Percentiles rank a stretch among this genome's conserved stretches.
phyloP scores from a whole-genome alignment of 2,797 vertebrate species.

The Manis javanica region DNA sequence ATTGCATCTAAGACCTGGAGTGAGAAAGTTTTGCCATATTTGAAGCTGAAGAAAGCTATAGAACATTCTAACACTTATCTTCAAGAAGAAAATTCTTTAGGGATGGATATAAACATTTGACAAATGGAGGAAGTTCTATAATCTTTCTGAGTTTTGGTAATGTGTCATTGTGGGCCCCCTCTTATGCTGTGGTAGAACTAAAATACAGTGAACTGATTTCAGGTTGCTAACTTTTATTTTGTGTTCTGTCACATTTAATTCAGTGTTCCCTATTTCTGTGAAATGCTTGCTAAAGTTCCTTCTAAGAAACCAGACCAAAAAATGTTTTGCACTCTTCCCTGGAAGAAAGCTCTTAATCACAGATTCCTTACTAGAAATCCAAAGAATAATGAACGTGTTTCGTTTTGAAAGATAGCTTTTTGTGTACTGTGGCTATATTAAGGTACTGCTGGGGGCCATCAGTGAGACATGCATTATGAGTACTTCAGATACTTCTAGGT shows the following conservation, averaged over 20 bases:
- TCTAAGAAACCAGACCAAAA: constrained; percentile 9
- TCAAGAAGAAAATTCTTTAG: constrained; percentile 50
- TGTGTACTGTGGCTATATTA: neutral
- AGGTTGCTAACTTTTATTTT: constrained; percentile 58
- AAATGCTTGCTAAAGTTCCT: constrained; percentile 49
- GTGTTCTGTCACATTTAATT: constrained; percentile 64
- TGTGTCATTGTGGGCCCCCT: constrained; percentile 9
- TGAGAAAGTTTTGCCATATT: constrained; percentile 24
- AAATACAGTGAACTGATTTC: constrained; percentile 47
- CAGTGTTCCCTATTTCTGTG: constrained; percentile 60
- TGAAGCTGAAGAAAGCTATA: constrained; percentile 25
- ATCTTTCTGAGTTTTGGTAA: constrained; percentile 48
- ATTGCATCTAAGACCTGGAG: neutral
- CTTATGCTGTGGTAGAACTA: constrained; percentile 10
- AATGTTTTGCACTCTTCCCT: neutral
- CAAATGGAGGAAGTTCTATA: constrained; percentile 36
- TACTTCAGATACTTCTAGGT: neutral
- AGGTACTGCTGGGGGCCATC: neutral
- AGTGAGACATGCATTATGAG: neutral
- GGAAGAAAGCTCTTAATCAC: constrained; percentile 23
- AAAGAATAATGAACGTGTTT: constrained; percentile 43
- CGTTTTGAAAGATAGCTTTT: constrained; percentile 57
- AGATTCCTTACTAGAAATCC: constrained; percentile 48
- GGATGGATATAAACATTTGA: constrained; percentile 21
- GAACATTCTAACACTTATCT: neutral